Evolutionary conservation across 2,888 invertebrate species (phyloP).

Genomic region (Dendrolimus pini): DNA sequence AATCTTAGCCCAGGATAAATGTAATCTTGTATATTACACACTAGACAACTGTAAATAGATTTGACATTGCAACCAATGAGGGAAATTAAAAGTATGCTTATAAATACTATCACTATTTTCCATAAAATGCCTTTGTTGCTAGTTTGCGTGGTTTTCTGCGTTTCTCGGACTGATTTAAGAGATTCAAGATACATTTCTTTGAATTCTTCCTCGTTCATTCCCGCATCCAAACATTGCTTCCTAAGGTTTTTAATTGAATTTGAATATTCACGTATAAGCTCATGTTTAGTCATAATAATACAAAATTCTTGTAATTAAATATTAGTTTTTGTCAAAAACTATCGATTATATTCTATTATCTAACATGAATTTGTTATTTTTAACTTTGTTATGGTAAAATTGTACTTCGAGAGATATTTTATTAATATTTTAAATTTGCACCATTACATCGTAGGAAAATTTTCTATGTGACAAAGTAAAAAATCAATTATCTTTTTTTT

Average conservation of each 20-base stretch:
- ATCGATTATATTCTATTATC: no score
- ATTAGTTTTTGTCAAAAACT: no score
- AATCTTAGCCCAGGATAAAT: conserved; percentile 88
- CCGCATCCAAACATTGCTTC: conserved; percentile 73
- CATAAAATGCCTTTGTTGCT: not conserved
- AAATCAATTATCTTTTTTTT: no score
- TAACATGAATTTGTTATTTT: no score
- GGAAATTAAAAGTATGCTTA: conserved; percentile 24
- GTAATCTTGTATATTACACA: conserved; percentile 85
- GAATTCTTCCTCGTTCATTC: conserved; percentile 79
- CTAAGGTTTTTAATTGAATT: conserved; percentile 76
- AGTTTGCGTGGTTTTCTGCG: conserved; percentile 4
- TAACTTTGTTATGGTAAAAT: no score
- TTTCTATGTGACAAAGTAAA: no score
- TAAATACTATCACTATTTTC: not conserved
- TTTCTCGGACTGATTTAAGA: conserved; percentile 49
- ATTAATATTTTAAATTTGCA: no score
- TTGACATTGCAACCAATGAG: conserved; percentile 42
- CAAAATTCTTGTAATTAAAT: not conserved
- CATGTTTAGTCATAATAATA: conserved; percentile 26
- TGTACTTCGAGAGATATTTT: no score
- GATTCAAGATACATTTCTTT: conserved; percentile 72
- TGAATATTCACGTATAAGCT: conserved; percentile 53
- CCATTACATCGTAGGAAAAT: no score
- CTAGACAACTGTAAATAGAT: conserved; percentile 79